These are phyloP conservation scores for Clunio marinus DNA, from an alignment of 2,888 invertebrate species.

Conservation along the genomic window DNA sequence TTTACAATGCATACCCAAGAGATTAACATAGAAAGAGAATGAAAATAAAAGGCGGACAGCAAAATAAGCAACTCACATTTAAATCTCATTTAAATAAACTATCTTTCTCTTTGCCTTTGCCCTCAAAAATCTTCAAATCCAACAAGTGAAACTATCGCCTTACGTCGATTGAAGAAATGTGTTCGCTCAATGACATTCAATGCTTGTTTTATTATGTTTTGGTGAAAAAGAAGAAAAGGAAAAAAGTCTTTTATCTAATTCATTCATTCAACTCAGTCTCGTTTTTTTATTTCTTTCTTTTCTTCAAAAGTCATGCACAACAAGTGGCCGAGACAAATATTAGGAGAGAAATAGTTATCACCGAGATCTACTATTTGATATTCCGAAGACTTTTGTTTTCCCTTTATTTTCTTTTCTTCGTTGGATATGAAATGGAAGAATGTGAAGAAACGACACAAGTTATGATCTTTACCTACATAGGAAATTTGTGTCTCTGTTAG, in stretches of 20 bases:
- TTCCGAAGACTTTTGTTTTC: neutral
- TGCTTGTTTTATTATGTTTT: conserved; percentile 1
- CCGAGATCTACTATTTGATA: neutral
- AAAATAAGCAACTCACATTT: no score
- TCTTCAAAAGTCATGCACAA: neutral
- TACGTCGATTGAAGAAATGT: neutral
- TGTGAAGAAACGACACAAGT: neutral
- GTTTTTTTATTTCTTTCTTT: neutral
- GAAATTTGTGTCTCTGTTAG: no score
- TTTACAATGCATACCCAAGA: no score
- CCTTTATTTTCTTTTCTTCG: no score
- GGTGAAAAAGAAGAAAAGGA: neutral
- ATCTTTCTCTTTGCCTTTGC: neutral
- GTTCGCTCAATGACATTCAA: neutral
- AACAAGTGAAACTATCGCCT: conserved; percentile 18
- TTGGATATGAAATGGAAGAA: no score
- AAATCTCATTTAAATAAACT: conserved; percentile 21
- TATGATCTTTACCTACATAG: neutral
- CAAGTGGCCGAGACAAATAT: conserved; percentile 18
- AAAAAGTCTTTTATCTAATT: neutral
- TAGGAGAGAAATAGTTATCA: conserved; percentile 3
- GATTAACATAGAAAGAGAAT: no score
- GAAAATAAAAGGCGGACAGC: no score
- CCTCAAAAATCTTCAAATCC: neutral
- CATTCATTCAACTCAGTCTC: neutral